Conservation (phyloP, 2,888 invertebrate genomes). For the Gortyna flavago region DNA sequence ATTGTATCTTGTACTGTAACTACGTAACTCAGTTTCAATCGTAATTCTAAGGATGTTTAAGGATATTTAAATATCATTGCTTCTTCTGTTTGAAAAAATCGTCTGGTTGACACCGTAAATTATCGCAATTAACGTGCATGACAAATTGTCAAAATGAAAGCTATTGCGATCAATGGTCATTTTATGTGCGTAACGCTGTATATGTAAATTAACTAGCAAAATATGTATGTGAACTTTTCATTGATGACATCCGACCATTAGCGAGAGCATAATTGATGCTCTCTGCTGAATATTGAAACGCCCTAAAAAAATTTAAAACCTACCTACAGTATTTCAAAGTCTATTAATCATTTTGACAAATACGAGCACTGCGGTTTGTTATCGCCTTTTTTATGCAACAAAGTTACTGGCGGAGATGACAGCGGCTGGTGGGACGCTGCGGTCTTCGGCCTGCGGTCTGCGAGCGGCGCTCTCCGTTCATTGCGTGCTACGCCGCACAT, state of each 20-base stretch:
- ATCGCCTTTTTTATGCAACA: conserved; percentile 17
- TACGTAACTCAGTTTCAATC: background rate
- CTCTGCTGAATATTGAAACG: no score
- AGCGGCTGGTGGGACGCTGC: conserved; percentile 10
- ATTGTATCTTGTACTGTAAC: background rate
- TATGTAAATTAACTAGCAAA: background rate
- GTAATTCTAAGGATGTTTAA: background rate
- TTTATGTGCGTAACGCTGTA: background rate
- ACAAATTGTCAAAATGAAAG: background rate
- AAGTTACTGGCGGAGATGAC: conserved; percentile 42
- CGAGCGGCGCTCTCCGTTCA: conserved; percentile 45
- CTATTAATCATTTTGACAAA: conserved; percentile 10
- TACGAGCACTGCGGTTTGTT: conserved; percentile 1
- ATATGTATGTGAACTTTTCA: background rate
- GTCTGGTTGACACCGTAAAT: background rate
- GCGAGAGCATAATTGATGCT: no score
- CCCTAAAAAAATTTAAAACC: background rate
- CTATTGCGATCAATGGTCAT: background rate
- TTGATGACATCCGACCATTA: no score
- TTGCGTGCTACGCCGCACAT: conserved; percentile 71
- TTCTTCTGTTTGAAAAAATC: background rate
- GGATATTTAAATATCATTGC: background rate
- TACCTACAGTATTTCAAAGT: background rate
- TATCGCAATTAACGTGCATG: background rate
- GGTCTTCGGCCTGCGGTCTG: conserved; percentile 2